Evolutionary conservation across 2,113 vertebrate genomes (phyloP).

Genomic region (Burhinus bistriatus): DNA sequence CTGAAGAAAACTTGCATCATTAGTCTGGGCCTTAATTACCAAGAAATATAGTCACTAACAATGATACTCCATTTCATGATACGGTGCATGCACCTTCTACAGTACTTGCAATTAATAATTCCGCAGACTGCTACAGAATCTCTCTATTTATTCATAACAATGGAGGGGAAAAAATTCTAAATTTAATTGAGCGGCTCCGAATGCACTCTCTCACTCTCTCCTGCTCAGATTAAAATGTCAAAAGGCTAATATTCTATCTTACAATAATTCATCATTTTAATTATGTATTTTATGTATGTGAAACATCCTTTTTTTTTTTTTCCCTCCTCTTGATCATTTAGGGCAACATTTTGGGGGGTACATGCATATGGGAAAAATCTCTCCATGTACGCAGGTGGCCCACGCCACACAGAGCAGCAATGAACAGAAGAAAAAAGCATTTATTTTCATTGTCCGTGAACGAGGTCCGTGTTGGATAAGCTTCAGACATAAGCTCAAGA

Average conservation of each 20-base stretch:
- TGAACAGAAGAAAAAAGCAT: neutral
- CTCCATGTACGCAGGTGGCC: conserved; percentile 4
- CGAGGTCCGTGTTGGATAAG: neutral
- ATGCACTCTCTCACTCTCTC: conserved; percentile 70
- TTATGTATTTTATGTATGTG: conserved; percentile 81
- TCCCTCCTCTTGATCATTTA: conserved; percentile 27
- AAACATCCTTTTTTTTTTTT: conserved; percentile 68
- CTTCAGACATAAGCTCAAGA: conserved; percentile 16
- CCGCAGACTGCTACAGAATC: conserved; percentile 79
- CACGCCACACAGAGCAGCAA: neutral
- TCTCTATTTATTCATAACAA: conserved; percentile 88
- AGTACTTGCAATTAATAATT: conserved; percentile 87
- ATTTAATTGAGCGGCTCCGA: conserved; percentile 83
- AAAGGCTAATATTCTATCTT: conserved; percentile 87
- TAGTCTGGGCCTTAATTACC: conserved; percentile 99
- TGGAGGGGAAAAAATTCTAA: conserved; percentile 79
- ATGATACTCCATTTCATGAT: conserved; percentile 88
- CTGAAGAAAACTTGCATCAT: conserved; percentile 99
- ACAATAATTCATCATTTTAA: conserved; percentile 86
- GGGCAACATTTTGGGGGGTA: conserved; percentile 55
- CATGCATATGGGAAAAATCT: neutral
- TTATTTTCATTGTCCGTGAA: conserved; percentile 14
- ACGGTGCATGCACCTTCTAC: conserved; percentile 83
- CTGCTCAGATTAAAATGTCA: conserved; percentile 85
- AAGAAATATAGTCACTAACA: conserved; percentile 95